These are phyloP conservation scores for Vespertilio murinus DNA, from an alignment of 2,797 vertebrate genomes.

Conservation along the genomic window DNA sequence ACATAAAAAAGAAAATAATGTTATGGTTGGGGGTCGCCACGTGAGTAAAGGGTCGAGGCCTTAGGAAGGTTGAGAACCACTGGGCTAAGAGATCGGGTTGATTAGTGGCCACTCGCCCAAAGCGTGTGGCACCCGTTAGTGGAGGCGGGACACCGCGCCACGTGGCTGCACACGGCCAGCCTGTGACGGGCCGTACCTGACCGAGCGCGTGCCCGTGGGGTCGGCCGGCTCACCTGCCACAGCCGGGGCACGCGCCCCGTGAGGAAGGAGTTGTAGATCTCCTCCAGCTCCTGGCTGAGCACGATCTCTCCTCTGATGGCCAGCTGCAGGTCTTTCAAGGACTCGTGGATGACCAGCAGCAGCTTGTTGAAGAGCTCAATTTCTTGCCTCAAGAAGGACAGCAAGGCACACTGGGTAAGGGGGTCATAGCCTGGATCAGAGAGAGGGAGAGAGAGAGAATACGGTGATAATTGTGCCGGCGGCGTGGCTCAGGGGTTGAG, in stretches of 20 bases:
- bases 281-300: conserved; percentile 78
- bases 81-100: neutral
- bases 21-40: too few species aligned
- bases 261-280: conserved; percentile 72
- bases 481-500: too few species aligned
- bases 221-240: conserved; percentile 77
- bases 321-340: conserved; percentile 77
- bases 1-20: too few species aligned
- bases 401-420: conserved; percentile 72
- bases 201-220: too few species aligned
- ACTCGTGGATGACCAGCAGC: conserved; percentile 74
- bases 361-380: conserved; percentile 80
- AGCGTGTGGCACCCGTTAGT: neutral
- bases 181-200: too few species aligned
- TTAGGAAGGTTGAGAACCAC: too few species aligned
- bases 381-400: conserved; percentile 81
- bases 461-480: neutral
- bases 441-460: neutral
- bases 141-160: neutral
- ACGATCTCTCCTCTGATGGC: conserved; percentile 78
- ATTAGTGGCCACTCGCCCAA: neutral
- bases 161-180: neutral
- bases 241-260: conserved; percentile 68
- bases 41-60: too few species aligned
- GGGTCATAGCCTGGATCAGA: conserved; percentile 69